Base-by-base conservation (phyloP, 2,113 vertebrate genomes). In the Brachyhypopomus gauderio region DNA sequence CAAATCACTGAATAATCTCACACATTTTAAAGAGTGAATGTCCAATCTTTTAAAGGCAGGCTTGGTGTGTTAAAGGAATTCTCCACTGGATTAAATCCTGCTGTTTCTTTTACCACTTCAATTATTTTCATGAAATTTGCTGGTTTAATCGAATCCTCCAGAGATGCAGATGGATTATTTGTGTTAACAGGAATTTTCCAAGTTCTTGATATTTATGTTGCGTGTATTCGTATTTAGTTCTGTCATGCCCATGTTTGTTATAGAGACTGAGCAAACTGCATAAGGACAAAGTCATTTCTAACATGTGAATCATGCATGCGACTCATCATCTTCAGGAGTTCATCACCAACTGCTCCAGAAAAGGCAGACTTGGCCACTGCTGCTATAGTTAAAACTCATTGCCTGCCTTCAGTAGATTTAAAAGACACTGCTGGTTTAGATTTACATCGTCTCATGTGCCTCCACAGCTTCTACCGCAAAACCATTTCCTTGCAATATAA, bases 401-500 rank as follows among this genome's bases (percentile, higher is more conserved):
- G 23, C 48, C 66, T 77, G 9, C 73, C 75, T 17, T 14, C 20
- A 23, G 30, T 38, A 12, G 55, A 4, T 30, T 45, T 11, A 27
- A 48, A 2, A 1, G 3, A 19, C 30, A 23, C 7, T 1, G 36
- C 38, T 69, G 27, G 55, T 41, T 70, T 82, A 22, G 62, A 81
- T 6, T 30, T 34, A 41, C 72, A 76, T 60, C 62, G 4, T 19
- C 60, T 52, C 45, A 55, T 34, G 20, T 81, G 27, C 34, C 72
- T 81, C 59, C 41, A 74, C 23, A 80, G 71, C 71, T 80, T 69
- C 6, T 56, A 20, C 22, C 23, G 3, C 55, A 80, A 36, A 73
- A 80, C 62, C 67, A 72, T 60, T 17, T 69, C 78, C 17, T 70
- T n/a, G n/a, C n/a, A n/a, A n/a, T n/a, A n/a, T n/a, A n/a, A n/a